Conservation (phyloP, 1,140 invertebrate genomes). For the Mycetomoellerius zeteki region DNA sequence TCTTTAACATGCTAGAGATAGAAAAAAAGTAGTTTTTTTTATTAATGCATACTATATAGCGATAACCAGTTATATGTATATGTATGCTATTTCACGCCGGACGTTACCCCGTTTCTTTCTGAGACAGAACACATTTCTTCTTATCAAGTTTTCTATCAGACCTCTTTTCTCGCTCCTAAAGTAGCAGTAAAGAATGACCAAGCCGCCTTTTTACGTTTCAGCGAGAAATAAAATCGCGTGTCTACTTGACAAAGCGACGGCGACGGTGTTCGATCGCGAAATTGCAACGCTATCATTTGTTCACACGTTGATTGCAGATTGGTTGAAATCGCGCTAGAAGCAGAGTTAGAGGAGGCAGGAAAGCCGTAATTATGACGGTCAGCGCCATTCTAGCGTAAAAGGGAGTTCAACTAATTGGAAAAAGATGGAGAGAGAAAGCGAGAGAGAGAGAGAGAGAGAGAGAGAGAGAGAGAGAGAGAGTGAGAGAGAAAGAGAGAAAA, state of each 20-base stretch:
- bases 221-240: constrained; percentile 58
- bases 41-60: not conserved
- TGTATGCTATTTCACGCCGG: constrained; percentile 26
- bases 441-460: constrained; percentile 58
- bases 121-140: constrained; percentile 57
- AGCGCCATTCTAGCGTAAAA: constrained; percentile 33
- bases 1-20: not conserved
- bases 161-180: constrained; percentile 38
- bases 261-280: constrained; percentile 48
- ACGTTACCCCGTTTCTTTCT: constrained; percentile 38
- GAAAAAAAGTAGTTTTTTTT: not conserved
- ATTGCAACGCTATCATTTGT: constrained; percentile 69
- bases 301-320: constrained; percentile 80
- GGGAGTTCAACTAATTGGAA: constrained; percentile 13
- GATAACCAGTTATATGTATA: not conserved
- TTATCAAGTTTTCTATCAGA: constrained; percentile 56
- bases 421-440: constrained; percentile 15
- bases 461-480: not conserved
- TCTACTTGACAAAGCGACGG: constrained; percentile 62
- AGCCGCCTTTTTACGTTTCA: constrained; percentile 47
- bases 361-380: constrained; percentile 78
- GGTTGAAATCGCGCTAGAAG: constrained; percentile 77
- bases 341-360: constrained; percentile 40
- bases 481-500: constrained; percentile 48
- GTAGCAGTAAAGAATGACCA: constrained; percentile 46